Conservation (phyloP, 2,797 vertebrate species). For the Myotis myotis region DNA sequence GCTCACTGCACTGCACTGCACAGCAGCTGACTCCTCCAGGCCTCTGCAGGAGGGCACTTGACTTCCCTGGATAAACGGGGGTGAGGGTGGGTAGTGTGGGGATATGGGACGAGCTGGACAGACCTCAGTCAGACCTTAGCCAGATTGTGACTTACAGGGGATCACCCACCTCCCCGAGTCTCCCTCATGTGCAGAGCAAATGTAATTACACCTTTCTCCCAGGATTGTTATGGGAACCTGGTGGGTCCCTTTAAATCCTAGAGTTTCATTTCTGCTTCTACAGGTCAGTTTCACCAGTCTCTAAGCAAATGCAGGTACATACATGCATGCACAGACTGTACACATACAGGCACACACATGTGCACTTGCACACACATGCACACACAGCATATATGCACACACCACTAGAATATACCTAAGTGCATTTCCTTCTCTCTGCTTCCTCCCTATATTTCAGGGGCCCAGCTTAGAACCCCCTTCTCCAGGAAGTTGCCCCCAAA, state of each 20-base stretch:
- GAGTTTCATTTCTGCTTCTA: neutral
- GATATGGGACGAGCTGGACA: neutral
- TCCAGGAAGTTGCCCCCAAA: neutral
- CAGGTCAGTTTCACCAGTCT: neutral
- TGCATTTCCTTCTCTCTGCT: neutral
- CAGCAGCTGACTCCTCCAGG: neutral
- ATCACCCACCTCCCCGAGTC: neutral
- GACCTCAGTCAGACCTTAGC: neutral
- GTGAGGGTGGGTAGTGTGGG: neutral
- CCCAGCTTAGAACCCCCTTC: neutral
- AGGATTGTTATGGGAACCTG: neutral
- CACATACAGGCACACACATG: accelerated
- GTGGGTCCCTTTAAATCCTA: neutral
- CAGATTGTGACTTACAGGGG: neutral
- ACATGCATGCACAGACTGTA: too few relatives aligned
- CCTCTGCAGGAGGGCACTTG: neutral
- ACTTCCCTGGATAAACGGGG: neutral
- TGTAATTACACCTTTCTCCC: neutral
- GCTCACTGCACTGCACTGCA: too few relatives aligned
- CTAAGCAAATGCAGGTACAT: neutral
- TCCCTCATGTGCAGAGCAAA: neutral
- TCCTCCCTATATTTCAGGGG: neutral
- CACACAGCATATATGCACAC: neutral
- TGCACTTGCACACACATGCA: neutral
- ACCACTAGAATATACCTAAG: neutral